Evolutionary conservation across 2,113 vertebrate genomes (phyloP).

Genomic region (Podilymbus podiceps): DNA sequence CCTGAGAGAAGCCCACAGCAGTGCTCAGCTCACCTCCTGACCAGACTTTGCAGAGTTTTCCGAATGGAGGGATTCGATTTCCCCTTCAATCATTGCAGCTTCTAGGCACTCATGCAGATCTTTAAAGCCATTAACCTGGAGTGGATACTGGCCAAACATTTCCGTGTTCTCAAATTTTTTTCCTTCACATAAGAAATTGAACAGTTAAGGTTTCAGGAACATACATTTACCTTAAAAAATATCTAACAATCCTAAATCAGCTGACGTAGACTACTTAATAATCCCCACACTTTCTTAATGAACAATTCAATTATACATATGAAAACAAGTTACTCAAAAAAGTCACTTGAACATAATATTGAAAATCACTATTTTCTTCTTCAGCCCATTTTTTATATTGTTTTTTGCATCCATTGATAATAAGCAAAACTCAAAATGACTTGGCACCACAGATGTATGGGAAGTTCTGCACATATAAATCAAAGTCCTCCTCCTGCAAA

Average conservation of each 20-base stretch:
- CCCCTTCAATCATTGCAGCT: constrained; percentile 97
- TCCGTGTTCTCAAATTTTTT: constrained; percentile 99
- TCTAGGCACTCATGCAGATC: constrained; percentile 98
- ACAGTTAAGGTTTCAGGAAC: not conserved
- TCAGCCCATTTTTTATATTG: not conserved
- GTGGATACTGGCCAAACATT: constrained; percentile 98
- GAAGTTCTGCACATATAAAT: not conserved
- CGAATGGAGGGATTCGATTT: constrained; percentile 97
- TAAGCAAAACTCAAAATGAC: not conserved
- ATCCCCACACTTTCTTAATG: not conserved
- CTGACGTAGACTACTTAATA: not conserved
- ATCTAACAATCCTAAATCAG: not conserved
- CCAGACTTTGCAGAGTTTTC: constrained; percentile 94
- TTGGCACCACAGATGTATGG: not conserved
- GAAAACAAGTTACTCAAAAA: not conserved
- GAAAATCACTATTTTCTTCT: not conserved
- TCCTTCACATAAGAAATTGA: constrained; percentile 73
- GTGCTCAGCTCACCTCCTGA: constrained; percentile 77
- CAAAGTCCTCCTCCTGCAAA: not conserved
- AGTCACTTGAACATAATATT: not conserved
- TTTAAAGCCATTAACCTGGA: constrained; percentile 98
- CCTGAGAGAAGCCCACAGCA: not conserved
- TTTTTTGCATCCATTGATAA: not conserved
- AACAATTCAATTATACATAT: not conserved
- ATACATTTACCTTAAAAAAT: not conserved